Evolutionary conservation across 2,797 vertebrate species (phyloP), one percentile per base, ranked within the genome.

Genomic region (Oophaga sylvatica): DNA sequence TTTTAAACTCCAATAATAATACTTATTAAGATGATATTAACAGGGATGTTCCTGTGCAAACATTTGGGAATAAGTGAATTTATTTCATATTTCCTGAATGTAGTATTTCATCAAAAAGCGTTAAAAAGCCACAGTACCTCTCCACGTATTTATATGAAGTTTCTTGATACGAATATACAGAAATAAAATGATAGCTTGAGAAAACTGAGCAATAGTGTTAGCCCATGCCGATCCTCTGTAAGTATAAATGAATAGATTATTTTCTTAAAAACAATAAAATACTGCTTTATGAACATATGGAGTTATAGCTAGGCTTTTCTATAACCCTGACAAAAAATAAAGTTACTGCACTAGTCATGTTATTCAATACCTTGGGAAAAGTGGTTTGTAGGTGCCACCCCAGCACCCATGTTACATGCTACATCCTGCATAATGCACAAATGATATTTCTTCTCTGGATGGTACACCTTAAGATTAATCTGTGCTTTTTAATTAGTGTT

Each of bases 201-300:
- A 67, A 48, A 96, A 95, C 88, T 97, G 95, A 90, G 96, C 92
- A 0, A 94, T 60, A 78, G 94, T 95, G 91, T 92, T 96, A 60
- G 98, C 96, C 9, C 94, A 94, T 29, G 96, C 97, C 9, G 97
- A 97, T 63, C 97, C 97, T 81, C 97, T 97, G 91, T n/a, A 89
- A 89, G 90, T 78, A 91, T 41, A 73, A 12, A 35, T 20, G 65
- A 68, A 48, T n/a, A 9, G 4, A 65, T n/a, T 65, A 22, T 68
- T 9, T 15, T 68, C 11, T 5, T 63, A 68, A 83, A 67, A 53
- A 15, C 12, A 48, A 68, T n/a, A 11, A 53, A 53, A n/a, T 22
- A 57, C 11, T 53, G 1, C 48, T 53, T 7, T 53, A 53, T 53
- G 48, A 7, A 11, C 48, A 8, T 53, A 53, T 53, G 19, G 17